phyloP scores from a whole-genome alignment of 2,888 invertebrate species.

The Melinopterus prodromus region DNA sequence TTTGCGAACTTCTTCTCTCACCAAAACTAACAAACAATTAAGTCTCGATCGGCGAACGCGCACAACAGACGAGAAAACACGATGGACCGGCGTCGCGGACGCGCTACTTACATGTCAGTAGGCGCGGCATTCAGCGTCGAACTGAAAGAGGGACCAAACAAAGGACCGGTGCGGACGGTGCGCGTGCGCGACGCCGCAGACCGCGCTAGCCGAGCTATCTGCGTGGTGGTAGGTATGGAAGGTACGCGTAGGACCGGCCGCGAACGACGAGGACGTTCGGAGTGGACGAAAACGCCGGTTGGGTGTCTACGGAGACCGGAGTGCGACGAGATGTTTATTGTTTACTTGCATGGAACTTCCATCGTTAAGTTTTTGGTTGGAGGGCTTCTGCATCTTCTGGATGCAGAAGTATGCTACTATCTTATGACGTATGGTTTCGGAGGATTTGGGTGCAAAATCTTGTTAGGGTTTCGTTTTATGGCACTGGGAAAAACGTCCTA shows the following conservation, averaged over 20 bases:
- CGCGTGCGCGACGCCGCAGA: constrained; percentile 55
- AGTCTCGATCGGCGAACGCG: constrained; percentile 15
- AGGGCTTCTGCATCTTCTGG: too few species aligned
- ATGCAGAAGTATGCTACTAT: too few species aligned
- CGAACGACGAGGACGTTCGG: background rate
- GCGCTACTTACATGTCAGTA: constrained; percentile 53
- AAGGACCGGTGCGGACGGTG: constrained; percentile 46
- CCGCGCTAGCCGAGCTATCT: constrained; percentile 40
- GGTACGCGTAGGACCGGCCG: background rate
- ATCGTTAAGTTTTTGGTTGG: too few species aligned
- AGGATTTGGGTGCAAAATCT: too few species aligned
- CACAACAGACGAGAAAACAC: constrained; percentile 43
- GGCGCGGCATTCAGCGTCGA: constrained; percentile 55
- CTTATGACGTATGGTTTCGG: too few species aligned
- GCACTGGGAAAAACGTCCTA: too few species aligned
- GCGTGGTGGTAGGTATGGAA: background rate
- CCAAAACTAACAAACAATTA: background rate
- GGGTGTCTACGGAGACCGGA: too few species aligned
- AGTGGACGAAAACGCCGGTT: too few species aligned
- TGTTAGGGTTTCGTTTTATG: too few species aligned
- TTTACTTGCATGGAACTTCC: too few species aligned
- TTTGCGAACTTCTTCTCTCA: background rate
- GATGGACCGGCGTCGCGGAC: constrained; percentile 59
- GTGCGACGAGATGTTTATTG: too few species aligned
- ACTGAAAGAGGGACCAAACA: constrained; percentile 51